Conservation (phyloP, 1,140 invertebrate species). For the Argopecten irradians region DNA sequence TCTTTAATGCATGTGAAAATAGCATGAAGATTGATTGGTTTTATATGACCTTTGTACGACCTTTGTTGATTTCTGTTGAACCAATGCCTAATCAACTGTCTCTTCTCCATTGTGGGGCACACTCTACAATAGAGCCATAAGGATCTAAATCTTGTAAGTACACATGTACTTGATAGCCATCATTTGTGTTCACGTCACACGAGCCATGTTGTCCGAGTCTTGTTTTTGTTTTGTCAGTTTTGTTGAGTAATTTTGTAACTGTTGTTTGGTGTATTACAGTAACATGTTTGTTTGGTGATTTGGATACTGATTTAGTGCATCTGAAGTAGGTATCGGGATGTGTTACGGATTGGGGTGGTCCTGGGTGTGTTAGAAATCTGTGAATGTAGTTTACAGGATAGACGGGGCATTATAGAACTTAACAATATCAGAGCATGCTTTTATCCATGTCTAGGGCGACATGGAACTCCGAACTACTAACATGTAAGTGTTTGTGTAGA, state of each 20-base stretch:
- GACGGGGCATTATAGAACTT: neutral
- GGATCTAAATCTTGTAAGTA: slow-evolving; percentile 76
- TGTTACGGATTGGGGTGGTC: neutral
- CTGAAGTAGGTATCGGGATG: neutral
- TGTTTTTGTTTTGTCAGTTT: neutral
- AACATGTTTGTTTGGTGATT: slow-evolving; percentile 9
- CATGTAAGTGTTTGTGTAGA: neutral
- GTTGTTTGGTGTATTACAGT: neutral
- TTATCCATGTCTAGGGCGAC: neutral
- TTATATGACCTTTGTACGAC: slow-evolving; percentile 21
- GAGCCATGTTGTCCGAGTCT: neutral
- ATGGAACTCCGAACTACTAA: slow-evolving; percentile 8
- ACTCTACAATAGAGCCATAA: slow-evolving; percentile 64
- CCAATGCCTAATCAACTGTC: slow-evolving; percentile 31
- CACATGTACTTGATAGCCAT: slow-evolving; percentile 29
- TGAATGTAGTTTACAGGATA: neutral
- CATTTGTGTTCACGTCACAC: slow-evolving; percentile 1
- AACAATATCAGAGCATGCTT: slow-evolving; percentile 1
- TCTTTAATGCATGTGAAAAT: neutral
- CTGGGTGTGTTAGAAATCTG: neutral
- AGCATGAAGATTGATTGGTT: slow-evolving; percentile 16
- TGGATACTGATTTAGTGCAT: slow-evolving; percentile 1
- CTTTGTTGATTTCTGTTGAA: slow-evolving; percentile 22
- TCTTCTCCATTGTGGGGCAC: slow-evolving; percentile 55
- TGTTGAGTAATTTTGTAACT: neutral